Conservation (phyloP, 2,113 vertebrate species). For the Mastomys coucha region DNA sequence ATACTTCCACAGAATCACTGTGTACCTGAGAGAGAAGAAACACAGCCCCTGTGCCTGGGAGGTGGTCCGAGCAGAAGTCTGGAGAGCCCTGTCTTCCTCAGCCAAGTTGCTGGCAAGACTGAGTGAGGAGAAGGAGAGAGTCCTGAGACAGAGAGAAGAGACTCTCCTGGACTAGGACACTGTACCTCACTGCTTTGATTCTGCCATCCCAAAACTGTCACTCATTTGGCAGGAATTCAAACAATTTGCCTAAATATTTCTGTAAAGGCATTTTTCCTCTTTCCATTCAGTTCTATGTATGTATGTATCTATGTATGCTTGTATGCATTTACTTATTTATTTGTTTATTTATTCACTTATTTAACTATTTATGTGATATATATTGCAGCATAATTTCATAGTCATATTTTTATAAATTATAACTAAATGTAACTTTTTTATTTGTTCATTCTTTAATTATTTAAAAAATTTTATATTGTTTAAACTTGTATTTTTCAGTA, state of each 20-base stretch:
- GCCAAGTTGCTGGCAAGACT: neutral
- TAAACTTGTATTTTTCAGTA: neutral
- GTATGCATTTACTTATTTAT: neutral
- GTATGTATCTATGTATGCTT: neutral
- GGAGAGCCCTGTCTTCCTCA: neutral
- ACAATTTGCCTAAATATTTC: neutral
- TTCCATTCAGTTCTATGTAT: neutral
- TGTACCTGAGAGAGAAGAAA: constrained; percentile 15
- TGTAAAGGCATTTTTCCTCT: neutral
- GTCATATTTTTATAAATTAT: neutral
- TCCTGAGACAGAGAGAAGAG: neutral
- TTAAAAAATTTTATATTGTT: neutral
- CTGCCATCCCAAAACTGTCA: neutral
- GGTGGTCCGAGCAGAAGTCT: constrained; percentile 18
- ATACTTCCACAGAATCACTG: constrained; percentile 49
- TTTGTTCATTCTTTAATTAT: neutral
- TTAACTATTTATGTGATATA: neutral
- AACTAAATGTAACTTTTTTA: neutral
- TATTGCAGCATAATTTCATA: neutral
- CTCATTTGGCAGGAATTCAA: neutral
- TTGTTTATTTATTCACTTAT: neutral
- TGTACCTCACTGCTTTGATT: neutral
- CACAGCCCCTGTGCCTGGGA: constrained; percentile 62
- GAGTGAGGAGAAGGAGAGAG: neutral
- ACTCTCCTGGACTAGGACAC: neutral